Evolutionary conservation across 2,797 vertebrate species (phyloP).

Genomic region (Margarornis squamiger): DNA sequence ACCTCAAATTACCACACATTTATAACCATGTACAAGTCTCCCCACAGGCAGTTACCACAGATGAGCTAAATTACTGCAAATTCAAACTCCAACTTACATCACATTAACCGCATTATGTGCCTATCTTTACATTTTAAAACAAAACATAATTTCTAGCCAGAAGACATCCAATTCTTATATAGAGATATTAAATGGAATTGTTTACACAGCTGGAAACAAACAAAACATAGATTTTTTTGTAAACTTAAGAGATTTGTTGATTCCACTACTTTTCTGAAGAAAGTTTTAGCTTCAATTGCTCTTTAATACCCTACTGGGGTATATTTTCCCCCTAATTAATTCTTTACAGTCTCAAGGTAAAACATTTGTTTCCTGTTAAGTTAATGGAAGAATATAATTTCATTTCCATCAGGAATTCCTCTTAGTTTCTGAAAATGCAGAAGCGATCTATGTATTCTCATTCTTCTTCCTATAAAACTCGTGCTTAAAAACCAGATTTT

Average conservation of each 20-base stretch:
- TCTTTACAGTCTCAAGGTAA: neutral
- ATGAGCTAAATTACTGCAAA: slow-evolving; percentile 58
- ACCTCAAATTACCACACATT: slow-evolving; percentile 67
- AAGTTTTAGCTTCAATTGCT: neutral
- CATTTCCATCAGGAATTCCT: neutral
- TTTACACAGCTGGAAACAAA: neutral
- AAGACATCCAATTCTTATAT: neutral
- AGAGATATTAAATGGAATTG: neutral
- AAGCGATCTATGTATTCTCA: neutral
- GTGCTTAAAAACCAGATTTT: neutral
- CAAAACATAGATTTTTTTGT: neutral
- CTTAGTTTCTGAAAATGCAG: neutral
- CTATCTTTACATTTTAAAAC: slow-evolving; percentile 37
- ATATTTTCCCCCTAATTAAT: neutral
- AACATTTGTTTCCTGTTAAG: neutral
- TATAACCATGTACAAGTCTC: slow-evolving; percentile 57
- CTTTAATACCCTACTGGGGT: neutral
- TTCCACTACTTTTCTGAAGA: neutral
- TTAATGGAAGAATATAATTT: neutral
- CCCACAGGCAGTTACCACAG: slow-evolving; percentile 65
- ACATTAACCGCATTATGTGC: neutral
- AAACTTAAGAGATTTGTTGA: neutral
- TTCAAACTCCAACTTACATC: slow-evolving; percentile 42
- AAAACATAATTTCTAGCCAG: slow-evolving; percentile 1
- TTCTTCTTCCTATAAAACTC: neutral